Conservation (phyloP, 2,113 vertebrate genomes). For the Myotis yumanensis region DNA sequence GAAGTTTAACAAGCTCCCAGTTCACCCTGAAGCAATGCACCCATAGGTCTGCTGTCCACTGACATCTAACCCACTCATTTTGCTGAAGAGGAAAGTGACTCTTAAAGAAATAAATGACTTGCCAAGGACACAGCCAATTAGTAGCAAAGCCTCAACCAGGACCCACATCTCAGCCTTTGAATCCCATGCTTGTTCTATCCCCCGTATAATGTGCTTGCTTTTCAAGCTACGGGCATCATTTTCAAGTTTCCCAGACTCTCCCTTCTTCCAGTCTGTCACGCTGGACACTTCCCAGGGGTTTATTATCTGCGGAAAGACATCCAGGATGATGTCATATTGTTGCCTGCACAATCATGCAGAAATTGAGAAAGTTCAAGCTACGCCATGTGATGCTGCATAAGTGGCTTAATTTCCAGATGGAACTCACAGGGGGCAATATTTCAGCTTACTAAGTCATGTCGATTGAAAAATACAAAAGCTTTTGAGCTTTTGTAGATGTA, state of each 20-base stretch:
- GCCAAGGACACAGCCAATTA: neutral
- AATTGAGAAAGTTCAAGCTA: slow-evolving; percentile 22
- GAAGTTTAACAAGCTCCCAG: neutral
- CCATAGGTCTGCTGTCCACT: neutral
- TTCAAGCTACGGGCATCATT: neutral
- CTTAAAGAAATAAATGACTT: neutral
- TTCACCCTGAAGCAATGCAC: neutral
- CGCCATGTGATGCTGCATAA: slow-evolving; percentile 1
- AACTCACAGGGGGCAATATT: slow-evolving; percentile 17
- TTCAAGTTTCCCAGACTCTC: slow-evolving; percentile 35
- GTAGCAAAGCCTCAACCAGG: neutral
- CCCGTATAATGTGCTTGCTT: neutral
- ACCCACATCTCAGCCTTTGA: neutral
- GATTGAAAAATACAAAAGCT: neutral
- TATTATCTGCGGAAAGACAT: slow-evolving; percentile 68
- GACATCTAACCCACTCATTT: neutral
- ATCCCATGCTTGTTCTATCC: neutral
- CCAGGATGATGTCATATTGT: slow-evolving; percentile 59
- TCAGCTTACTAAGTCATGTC: neutral
- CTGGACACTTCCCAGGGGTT: slow-evolving; percentile 59
- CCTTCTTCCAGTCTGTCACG: slow-evolving; percentile 14
- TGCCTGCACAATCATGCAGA: slow-evolving; percentile 39
- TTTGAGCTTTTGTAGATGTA: neutral
- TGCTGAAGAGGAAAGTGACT: neutral
- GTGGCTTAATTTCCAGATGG: slow-evolving; percentile 35